These are phyloP conservation scores for Sarcophaga rosellei DNA, from an alignment of 2,888 invertebrate species.

Conservation along the genomic window DNA sequence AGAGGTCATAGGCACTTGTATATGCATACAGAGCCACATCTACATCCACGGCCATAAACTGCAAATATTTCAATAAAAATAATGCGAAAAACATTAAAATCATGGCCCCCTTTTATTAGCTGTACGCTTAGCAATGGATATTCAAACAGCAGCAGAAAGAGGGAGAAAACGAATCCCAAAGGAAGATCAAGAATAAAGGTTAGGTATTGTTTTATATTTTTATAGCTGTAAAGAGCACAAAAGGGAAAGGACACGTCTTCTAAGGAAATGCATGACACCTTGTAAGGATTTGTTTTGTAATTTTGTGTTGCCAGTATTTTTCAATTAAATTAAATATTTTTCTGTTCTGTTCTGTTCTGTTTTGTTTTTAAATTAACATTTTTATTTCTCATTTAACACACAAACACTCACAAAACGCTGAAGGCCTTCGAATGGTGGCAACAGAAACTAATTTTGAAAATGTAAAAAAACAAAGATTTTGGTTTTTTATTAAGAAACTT, in stretches of 20 bases:
- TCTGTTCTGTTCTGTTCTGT: too few species aligned
- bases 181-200: slow-evolving; percentile 40
- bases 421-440: background rate
- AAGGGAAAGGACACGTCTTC: slow-evolving; percentile 32
- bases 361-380: slow-evolving; percentile 56
- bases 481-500: slow-evolving; percentile 53
- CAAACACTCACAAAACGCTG: background rate
- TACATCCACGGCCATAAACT: slow-evolving; percentile 10
- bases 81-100: slow-evolving; percentile 48
- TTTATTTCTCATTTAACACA: slow-evolving; percentile 44
- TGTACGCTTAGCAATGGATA: too few species aligned
- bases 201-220: slow-evolving; percentile 15
- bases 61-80: slow-evolving; percentile 60
- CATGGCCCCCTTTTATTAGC: background rate
- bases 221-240: background rate
- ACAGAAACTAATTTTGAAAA: slow-evolving; percentile 19
- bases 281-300: slow-evolving; percentile 40
- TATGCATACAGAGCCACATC: too few species aligned
- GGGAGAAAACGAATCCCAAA: background rate
- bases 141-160: background rate
- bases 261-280: slow-evolving; percentile 60
- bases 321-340: slow-evolving; percentile 65
- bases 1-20: background rate
- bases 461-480: background rate
- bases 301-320: slow-evolving; percentile 41